These are phyloP conservation scores for Acanthiza pusilla DNA, from an alignment of 2,797 vertebrate species.

Conservation along the genomic window DNA sequence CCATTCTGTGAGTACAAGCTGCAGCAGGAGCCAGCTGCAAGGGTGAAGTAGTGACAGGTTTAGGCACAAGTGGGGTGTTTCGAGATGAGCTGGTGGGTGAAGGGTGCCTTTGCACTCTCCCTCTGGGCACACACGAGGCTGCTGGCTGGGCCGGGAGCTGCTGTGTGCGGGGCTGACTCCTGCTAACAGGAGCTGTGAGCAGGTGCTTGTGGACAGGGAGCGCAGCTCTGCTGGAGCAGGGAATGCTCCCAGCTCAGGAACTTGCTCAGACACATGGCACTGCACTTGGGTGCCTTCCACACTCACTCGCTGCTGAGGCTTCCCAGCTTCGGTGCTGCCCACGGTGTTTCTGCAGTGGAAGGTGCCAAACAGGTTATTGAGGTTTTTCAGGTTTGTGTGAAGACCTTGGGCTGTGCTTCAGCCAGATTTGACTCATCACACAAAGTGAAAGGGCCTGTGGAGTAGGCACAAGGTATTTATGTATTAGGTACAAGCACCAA, in stretches of 20 bases:
- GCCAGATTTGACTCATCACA: neutral
- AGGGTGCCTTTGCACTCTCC: no score
- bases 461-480: neutral
- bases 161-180: neutral
- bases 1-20: neutral
- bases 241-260: neutral
- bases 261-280: neutral
- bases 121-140: neutral
- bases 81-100: neutral
- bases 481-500: neutral
- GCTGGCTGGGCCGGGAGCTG: neutral
- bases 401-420: neutral
- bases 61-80: no score
- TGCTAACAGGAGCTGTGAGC: neutral
- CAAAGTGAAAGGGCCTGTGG: neutral
- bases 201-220: neutral
- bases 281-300: neutral
- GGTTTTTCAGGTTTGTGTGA: neutral
- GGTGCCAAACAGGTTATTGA: neutral
- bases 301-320: rapidly evolving
- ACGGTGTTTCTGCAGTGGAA: neutral
- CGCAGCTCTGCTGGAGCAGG: neutral
- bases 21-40: neutral
- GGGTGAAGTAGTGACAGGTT: neutral
- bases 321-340: neutral